Conservation (phyloP, 2,113 vertebrate species). For the Poeciliopsis prolifica region DNA sequence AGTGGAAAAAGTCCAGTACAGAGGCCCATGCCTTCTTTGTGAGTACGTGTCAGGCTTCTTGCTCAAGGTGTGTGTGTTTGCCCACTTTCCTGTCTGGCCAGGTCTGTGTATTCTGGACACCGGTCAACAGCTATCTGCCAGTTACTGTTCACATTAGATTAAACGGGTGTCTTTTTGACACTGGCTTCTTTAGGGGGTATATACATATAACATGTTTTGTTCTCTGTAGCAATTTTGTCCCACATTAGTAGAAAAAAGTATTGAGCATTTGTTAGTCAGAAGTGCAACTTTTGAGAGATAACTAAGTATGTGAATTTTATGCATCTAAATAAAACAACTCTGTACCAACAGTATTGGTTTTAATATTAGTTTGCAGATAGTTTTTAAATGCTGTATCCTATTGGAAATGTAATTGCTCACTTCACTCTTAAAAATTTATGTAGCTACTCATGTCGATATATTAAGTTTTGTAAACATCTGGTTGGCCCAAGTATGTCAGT, state of each 20-base stretch:
- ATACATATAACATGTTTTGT: background rate
- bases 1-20: constrained; percentile 29
- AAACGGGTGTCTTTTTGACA: background rate
- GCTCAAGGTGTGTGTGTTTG: constrained; percentile 52
- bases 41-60: constrained; percentile 42
- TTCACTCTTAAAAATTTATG: too few relatives aligned
- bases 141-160: background rate
- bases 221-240: background rate
- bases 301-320: background rate
- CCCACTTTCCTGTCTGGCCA: constrained; percentile 16
- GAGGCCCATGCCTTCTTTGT: constrained; percentile 25
- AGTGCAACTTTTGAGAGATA: background rate
- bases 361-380: background rate
- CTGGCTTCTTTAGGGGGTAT: background rate
- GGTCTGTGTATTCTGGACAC: constrained; percentile 17
- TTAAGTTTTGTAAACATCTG: too few relatives aligned
- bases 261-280: background rate
- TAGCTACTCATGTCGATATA: too few relatives aligned
- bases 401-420: too few relatives aligned
- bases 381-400: background rate
- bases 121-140: constrained; percentile 16
- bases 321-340: background rate
- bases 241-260: background rate
- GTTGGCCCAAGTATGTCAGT: too few relatives aligned
- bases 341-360: background rate